Conservation (phyloP, 2,888 invertebrate species). For the Papilio demoleus region DNA sequence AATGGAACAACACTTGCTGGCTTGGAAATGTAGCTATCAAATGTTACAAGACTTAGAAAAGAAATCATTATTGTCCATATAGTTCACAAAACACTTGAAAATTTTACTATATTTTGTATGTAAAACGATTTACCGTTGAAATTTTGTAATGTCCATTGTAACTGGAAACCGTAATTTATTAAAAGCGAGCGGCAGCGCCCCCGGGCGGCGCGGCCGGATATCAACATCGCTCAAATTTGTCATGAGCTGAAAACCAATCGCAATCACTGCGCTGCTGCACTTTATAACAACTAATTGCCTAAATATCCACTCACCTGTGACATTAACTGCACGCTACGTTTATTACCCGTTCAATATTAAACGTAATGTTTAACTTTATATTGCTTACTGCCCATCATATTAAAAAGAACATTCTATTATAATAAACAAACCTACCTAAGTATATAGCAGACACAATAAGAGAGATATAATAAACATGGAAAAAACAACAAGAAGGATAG, state of each 20-base stretch:
- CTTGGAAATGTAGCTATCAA: neutral
- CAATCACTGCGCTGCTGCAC: conserved; percentile 14
- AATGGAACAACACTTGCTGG: neutral
- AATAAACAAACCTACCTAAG: neutral
- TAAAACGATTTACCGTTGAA: conserved; percentile 20
- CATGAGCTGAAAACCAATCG: conserved; percentile 37
- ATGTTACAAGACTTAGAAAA: neutral
- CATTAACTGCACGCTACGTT: conserved; percentile 9
- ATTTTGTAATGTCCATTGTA: conserved; percentile 29
- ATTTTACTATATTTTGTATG: conserved; percentile 1
- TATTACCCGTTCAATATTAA: conserved; percentile 4
- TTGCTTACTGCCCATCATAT: neutral
- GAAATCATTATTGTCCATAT: neutral
- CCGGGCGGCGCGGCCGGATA: conserved; percentile 26
- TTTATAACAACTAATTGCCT: conserved; percentile 30
- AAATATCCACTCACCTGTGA: conserved; percentile 25
- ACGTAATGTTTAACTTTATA: conserved; percentile 1
- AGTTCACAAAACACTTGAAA: conserved; percentile 5
- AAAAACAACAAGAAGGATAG: too few species aligned
- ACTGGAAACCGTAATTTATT: conserved; percentile 32
- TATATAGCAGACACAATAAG: too few species aligned
- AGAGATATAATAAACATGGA: too few species aligned
- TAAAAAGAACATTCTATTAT: neutral
- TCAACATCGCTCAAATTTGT: conserved; percentile 39
- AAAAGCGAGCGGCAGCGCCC: conserved; percentile 26